Evolutionary conservation across 2,888 invertebrate species (phyloP).

Genomic region (Apeira syringaria): DNA sequence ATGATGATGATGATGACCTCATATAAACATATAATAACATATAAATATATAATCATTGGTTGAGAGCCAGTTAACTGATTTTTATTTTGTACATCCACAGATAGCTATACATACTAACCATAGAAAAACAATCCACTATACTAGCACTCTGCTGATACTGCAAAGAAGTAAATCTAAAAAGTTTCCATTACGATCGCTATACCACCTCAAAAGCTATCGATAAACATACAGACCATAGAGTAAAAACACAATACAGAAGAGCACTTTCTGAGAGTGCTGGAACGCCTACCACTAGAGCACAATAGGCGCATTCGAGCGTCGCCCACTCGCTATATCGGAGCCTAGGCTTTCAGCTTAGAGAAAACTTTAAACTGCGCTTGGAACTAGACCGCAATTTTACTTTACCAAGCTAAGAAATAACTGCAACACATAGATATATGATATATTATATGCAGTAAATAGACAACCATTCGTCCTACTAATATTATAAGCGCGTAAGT

Average conservation of each 20-base stretch:
- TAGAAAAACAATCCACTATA: too few species aligned
- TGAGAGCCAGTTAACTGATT: too few species aligned
- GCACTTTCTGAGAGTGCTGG: conserved; percentile 24
- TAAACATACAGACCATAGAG: conserved; percentile 13
- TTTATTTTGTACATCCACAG: too few species aligned
- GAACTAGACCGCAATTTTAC: neutral
- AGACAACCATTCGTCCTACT: too few species aligned
- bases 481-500: too few species aligned
- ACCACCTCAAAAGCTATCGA: conserved; percentile 14
- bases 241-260: conserved; percentile 12
- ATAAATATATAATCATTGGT: too few species aligned
- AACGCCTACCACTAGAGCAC: conserved; percentile 13
- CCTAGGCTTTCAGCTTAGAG: conserved; percentile 7
- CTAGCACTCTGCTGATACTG: too few species aligned
- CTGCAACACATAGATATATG: too few species aligned
- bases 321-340: conserved; percentile 7
- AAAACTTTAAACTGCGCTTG: conserved; percentile 1
- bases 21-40: too few species aligned
- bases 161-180: neutral
- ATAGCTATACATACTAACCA: too few species aligned
- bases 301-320: conserved; percentile 18
- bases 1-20: too few species aligned
- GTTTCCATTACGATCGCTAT: neutral
- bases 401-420: neutral
- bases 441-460: too few species aligned